Conservation (phyloP, 2,888 invertebrate genomes). For the Cerceris rybyensis region DNA sequence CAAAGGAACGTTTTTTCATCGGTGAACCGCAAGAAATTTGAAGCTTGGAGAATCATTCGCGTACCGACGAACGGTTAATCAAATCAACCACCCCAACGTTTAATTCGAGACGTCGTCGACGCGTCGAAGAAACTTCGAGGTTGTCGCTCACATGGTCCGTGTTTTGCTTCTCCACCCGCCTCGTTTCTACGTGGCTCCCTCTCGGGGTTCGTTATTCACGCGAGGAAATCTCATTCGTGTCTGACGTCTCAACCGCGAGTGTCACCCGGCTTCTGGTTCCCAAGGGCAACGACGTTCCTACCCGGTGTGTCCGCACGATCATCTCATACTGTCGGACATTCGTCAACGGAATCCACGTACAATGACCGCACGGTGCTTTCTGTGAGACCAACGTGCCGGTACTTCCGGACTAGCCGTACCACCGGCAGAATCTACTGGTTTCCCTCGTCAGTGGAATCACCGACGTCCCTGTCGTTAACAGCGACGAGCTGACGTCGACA, state of each 20-base stretch:
- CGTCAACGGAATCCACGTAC: not conserved
- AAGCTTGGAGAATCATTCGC: no score
- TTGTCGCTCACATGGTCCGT: conserved; percentile 57
- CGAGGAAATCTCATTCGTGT: conserved; percentile 30
- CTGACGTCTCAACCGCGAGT: conserved; percentile 27
- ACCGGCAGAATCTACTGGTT: conserved; percentile 25
- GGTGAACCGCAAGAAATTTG: no score
- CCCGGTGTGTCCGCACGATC: not conserved
- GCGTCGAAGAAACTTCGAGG: conserved; percentile 23
- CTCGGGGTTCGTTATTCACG: conserved; percentile 38
- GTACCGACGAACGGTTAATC: no score
- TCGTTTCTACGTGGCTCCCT: conserved; percentile 54
- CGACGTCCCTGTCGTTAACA: conserved; percentile 28
- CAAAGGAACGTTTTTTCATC: no score
- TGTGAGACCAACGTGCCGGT: conserved; percentile 19
- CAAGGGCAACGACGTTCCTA: not conserved
- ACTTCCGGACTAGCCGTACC: conserved; percentile 9
- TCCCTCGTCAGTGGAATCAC: conserved; percentile 21
- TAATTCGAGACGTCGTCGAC: no score
- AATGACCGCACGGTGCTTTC: conserved; percentile 8
- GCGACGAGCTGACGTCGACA: conserved; percentile 38
- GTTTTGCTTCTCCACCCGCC: conserved; percentile 54
- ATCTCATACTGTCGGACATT: conserved; percentile 1
- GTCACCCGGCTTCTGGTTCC: conserved; percentile 9
- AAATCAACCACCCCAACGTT: no score